A percentile compares a stretch with the other conserved stretches of the same genome.
Evolutionary conservation across 1,140 invertebrate genomes (phyloP).

Genomic region (Papilio polytes): DNA sequence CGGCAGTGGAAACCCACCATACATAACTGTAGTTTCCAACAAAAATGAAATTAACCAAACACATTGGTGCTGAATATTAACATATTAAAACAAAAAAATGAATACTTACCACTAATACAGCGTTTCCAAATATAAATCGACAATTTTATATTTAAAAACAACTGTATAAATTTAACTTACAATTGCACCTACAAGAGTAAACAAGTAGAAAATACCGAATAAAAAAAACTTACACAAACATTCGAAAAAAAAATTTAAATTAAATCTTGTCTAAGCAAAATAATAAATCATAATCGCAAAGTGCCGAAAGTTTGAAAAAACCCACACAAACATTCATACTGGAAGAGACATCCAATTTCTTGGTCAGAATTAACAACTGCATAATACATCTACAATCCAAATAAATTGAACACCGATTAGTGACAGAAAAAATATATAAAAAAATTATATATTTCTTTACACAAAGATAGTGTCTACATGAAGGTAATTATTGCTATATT

Average conservation of each 20-base stretch:
- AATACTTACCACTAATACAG: conserved; percentile 26
- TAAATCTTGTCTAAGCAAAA: conserved; percentile 8
- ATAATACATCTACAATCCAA: background rate
- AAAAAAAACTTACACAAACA: conserved; percentile 21
- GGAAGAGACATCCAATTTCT: conserved; percentile 22
- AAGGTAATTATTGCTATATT: conserved; percentile 37
- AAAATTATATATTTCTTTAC: conserved; percentile 3
- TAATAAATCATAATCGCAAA: conserved; percentile 23
- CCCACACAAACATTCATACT: conserved; percentile 18
- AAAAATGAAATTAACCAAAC: background rate
- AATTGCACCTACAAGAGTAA: conserved; percentile 22
- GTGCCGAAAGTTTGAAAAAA: conserved; percentile 27
- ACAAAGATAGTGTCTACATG: conserved; percentile 33
- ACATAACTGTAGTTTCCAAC: too few species aligned
- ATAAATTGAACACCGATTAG: background rate
- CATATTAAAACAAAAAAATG: conserved; percentile 19
- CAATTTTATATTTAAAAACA: conserved; percentile 8
- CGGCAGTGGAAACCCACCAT: background rate
- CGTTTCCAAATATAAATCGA: conserved; percentile 6
- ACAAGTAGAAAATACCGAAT: conserved; percentile 22
- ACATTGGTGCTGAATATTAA: conserved; percentile 22
- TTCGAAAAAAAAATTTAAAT: conserved; percentile 14
- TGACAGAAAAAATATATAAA: conserved; percentile 18
- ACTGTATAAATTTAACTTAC: background rate
- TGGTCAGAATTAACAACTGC: background rate